These are phyloP conservation scores for Aphyosemion australe DNA, from an alignment of 2,113 vertebrate species.

Conservation along the genomic window DNA sequence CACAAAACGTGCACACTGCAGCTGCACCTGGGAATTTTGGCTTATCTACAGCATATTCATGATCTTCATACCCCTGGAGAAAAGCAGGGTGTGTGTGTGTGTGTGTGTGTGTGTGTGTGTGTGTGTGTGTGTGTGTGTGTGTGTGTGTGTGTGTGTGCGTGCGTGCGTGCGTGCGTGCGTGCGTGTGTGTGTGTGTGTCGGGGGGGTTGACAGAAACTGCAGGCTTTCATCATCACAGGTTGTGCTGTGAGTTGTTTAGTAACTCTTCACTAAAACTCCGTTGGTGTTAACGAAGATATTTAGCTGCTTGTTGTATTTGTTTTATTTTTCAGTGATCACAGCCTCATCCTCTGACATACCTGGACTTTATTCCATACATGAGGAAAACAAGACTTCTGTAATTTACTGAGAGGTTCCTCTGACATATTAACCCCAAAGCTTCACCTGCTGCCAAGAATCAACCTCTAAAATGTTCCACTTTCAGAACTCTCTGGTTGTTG, in stretches of 20 bases:
- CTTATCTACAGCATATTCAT: constrained; percentile 62
- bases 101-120: too few relatives aligned
- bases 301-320: constrained; percentile 1
- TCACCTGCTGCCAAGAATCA: constrained; percentile 34
- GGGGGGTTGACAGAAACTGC: constrained; percentile 30
- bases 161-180: too few relatives aligned
- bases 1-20: too few relatives aligned
- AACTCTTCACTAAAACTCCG: neutral
- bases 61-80: constrained; percentile 57
- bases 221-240: constrained; percentile 23
- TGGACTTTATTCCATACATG: constrained; percentile 14
- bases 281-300: neutral
- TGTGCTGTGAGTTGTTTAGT: neutral
- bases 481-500: constrained; percentile 27
- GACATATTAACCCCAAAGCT: constrained; percentile 2
- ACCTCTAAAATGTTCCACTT: constrained; percentile 26
- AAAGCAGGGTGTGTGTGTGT: constrained; percentile 21
- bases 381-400: constrained; percentile 12
- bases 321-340: constrained; percentile 3
- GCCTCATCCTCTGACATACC: neutral
- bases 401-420: constrained; percentile 14
- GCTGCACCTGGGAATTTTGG: constrained; percentile 81
- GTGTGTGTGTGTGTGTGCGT: too few relatives aligned
- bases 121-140: too few relatives aligned
- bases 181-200: too few relatives aligned